A percentile compares a stretch with the other conserved stretches of the same genome.
Evolutionary conservation across 1,140 invertebrate species (phyloP).

Genomic region (Panagrolaimus sp.): DNA sequence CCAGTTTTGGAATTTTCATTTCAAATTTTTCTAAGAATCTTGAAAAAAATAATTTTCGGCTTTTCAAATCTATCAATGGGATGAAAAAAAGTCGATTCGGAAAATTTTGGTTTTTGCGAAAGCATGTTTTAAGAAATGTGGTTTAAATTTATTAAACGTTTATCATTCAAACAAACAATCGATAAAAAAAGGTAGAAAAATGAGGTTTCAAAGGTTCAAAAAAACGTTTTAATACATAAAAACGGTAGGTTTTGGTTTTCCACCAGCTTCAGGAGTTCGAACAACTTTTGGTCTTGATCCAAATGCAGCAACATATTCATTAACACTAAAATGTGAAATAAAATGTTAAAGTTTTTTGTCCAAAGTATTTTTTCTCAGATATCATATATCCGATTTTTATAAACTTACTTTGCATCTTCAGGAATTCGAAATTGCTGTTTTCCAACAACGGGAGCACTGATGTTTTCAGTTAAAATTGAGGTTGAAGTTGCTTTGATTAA

Average conservation of each 20-base stretch:
- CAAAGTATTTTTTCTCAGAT: too few species aligned
- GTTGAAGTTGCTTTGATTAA: constrained; percentile 4
- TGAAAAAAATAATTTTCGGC: too few species aligned
- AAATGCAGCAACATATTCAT: constrained; percentile 41
- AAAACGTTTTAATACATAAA: neutral
- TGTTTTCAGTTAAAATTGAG: neutral
- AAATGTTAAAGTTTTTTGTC: too few species aligned
- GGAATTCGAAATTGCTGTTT: constrained; percentile 30
- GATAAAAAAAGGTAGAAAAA: neutral
- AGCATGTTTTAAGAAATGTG: too few species aligned
- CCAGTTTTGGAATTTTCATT: too few species aligned
- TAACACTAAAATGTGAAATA: constrained; percentile 24
- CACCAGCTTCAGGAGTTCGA: constrained; percentile 36
- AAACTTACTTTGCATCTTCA: constrained; percentile 38
- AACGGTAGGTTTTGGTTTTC: neutral
- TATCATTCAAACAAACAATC: too few species aligned
- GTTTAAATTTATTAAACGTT: too few species aligned
- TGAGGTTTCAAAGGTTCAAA: neutral
- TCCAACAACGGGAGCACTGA: constrained; percentile 28
- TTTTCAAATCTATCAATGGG: too few species aligned
- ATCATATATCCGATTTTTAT: neutral
- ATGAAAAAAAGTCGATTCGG: too few species aligned
- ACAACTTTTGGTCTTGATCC: constrained; percentile 43
- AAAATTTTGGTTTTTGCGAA: too few species aligned
- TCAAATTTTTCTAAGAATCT: too few species aligned